Conservation (phyloP, 2,113 vertebrate species). For the Sisor rabdophorus region DNA sequence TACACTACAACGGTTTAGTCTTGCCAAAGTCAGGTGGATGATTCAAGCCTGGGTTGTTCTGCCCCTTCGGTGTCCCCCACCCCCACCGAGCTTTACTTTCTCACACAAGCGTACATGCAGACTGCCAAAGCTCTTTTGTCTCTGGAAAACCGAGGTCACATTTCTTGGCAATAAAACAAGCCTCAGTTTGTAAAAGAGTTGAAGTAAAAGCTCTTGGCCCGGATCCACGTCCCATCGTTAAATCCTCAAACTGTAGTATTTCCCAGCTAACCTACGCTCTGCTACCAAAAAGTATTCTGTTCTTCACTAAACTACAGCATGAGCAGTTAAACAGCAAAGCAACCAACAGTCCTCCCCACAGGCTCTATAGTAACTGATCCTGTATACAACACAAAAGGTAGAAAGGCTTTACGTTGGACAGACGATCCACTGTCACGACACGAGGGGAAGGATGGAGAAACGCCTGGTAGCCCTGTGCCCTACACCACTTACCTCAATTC, state of each 20-base stretch:
- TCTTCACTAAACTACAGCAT: background rate
- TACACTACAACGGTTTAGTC: background rate
- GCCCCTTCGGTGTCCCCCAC: background rate
- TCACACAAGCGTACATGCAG: conserved; percentile 21
- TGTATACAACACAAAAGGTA: conserved; percentile 25
- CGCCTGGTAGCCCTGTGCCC: conserved; percentile 49
- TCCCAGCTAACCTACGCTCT: background rate
- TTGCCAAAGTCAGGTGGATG: background rate
- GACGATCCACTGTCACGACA: conserved; percentile 10
- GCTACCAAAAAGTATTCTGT: background rate
- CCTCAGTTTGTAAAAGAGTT: conserved; percentile 49
- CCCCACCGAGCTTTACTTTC: conserved; percentile 21
- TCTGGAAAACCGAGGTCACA: conserved; percentile 41
- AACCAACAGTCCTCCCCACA: background rate
- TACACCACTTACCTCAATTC: conserved; percentile 44
- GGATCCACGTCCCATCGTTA: background rate
- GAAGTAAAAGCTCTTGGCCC: background rate
- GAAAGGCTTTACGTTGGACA: conserved; percentile 29
- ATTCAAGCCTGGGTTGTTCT: conserved; percentile 2
- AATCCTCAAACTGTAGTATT: background rate
- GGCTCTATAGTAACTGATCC: conserved; percentile 21
- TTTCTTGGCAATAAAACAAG: conserved; percentile 34
- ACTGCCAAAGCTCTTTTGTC: conserved; percentile 43
- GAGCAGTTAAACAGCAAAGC: background rate
- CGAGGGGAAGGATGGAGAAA: conserved; percentile 43